Percentiles rank a stretch among this genome's conserved stretches.
Conservation (phyloP, 2,888 invertebrate species). For the Sclerodermus sp. region DNA sequence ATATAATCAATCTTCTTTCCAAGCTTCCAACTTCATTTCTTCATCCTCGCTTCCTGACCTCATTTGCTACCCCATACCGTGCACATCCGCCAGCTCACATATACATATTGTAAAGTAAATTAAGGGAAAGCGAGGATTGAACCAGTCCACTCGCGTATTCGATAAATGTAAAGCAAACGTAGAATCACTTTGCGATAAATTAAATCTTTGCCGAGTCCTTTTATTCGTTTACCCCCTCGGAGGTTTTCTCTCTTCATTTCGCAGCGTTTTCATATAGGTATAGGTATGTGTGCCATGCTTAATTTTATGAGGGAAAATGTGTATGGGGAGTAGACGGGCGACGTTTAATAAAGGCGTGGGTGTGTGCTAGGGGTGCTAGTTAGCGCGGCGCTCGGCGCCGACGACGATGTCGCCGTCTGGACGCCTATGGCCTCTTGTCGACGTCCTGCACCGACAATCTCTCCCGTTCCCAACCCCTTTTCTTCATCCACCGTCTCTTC, state of each 20-base stretch:
- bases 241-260: conserved; percentile 1
- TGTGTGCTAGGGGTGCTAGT: conserved; percentile 46
- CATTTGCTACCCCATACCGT: too few relatives aligned
- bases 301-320: conserved; percentile 50
- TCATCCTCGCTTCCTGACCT: too few relatives aligned
- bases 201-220: too few relatives aligned
- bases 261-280: conserved; percentile 14
- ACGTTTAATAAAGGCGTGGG: conserved; percentile 37
- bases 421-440: conserved; percentile 46
- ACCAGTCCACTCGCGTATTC: too few relatives aligned
- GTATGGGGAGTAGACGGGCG: conserved; percentile 33
- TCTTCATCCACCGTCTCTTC: not conserved
- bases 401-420: conserved; percentile 52
- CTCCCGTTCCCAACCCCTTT: conserved; percentile 26
- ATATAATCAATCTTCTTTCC: not conserved
- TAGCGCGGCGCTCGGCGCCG: conserved; percentile 53
- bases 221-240: not conserved
- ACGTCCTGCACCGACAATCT: too few relatives aligned
- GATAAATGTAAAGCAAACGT: too few relatives aligned
- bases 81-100: too few relatives aligned
- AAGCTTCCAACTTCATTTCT: not conserved
- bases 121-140: too few relatives aligned
- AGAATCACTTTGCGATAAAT: too few relatives aligned
- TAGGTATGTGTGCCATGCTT: conserved; percentile 39
- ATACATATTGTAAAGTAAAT: too few relatives aligned